These are phyloP conservation scores for Valencia hispanica DNA, from an alignment of 2,797 vertebrate genomes.

Conservation along the genomic window DNA sequence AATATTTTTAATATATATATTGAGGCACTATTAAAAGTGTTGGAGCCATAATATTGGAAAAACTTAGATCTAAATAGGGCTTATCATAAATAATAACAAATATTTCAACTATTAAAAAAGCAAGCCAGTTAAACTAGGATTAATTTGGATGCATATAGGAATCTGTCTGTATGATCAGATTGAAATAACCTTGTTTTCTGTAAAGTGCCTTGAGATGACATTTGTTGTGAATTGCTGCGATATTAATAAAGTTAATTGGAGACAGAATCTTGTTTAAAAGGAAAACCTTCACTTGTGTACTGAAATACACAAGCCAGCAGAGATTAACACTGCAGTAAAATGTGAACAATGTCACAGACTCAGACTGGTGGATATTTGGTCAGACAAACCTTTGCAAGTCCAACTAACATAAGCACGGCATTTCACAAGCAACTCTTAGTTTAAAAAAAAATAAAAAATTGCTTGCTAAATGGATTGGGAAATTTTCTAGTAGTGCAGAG, in stretches of 20 bases:
- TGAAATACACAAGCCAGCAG: not conserved
- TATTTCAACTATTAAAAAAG: no score
- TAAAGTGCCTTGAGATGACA: not conserved
- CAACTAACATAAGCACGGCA: not conserved
- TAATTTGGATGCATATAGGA: not conserved
- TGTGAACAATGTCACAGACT: not conserved
- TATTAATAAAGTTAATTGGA: not conserved
- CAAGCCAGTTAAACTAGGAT: not conserved
- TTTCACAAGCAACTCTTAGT: not conserved
- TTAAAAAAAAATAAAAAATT: no score
- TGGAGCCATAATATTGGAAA: not conserved
- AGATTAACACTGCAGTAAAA: not conserved
- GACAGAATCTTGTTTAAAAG: not conserved
- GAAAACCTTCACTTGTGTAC: not conserved
- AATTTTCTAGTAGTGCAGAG: not conserved
- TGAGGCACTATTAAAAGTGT: not conserved
- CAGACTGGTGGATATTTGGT: not conserved
- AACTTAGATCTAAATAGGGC: not conserved
- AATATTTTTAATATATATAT: not conserved
- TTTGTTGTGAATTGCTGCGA: not conserved
- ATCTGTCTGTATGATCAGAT: not conserved
- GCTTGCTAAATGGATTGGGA: not conserved
- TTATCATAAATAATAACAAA: not conserved
- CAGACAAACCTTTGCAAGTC: not conserved
- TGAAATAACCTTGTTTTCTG: not conserved